These are phyloP conservation scores for Drosophila flavopinicola DNA, from an alignment of 2,888 invertebrate genomes.

Conservation along the genomic window DNA sequence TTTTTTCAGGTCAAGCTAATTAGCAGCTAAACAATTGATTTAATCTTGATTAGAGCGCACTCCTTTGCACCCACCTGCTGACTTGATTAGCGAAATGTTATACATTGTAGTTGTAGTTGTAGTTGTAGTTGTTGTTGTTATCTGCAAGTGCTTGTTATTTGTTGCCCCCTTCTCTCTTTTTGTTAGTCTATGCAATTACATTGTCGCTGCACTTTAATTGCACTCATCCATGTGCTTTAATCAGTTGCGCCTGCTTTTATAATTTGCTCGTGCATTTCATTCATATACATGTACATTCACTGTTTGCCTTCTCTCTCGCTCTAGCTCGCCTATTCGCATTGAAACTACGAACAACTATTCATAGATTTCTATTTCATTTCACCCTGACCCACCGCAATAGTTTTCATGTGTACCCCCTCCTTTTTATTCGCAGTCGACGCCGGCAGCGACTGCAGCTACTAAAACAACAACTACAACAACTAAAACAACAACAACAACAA, in stretches of 20 bases:
- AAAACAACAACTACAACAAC: conserved; percentile 33
- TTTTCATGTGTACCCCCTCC: conserved; percentile 69
- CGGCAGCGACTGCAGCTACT: conserved; percentile 38
- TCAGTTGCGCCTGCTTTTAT: conserved; percentile 47
- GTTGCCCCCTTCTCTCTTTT: not conserved
- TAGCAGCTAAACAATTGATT: conserved; percentile 52
- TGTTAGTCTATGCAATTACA: conserved; percentile 21
- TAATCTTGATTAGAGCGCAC: conserved; percentile 34
- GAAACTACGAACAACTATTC: conserved; percentile 62
- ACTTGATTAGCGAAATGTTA: conserved; percentile 21
- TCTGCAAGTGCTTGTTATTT: conserved; percentile 26
- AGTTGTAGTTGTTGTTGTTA: conserved; percentile 12
- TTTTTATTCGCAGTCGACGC: conserved; percentile 20
- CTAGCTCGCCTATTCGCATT: conserved; percentile 13
- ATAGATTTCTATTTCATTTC: conserved; percentile 78
- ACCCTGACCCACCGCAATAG: conserved; percentile 80
- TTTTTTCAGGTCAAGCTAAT: conserved; percentile 56
- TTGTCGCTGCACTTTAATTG: conserved; percentile 53
- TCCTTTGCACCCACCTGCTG: not conserved
- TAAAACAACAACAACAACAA: conserved; percentile 36
- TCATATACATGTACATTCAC: conserved; percentile 34
- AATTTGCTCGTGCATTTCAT: conserved; percentile 42
- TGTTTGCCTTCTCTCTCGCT: conserved; percentile 22
- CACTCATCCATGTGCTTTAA: conserved; percentile 50
- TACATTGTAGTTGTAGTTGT: conserved; percentile 15